These are phyloP conservation scores for Rhabdophis nuchalis DNA, from an alignment of 2,797 vertebrate species.

Conservation along the genomic window DNA sequence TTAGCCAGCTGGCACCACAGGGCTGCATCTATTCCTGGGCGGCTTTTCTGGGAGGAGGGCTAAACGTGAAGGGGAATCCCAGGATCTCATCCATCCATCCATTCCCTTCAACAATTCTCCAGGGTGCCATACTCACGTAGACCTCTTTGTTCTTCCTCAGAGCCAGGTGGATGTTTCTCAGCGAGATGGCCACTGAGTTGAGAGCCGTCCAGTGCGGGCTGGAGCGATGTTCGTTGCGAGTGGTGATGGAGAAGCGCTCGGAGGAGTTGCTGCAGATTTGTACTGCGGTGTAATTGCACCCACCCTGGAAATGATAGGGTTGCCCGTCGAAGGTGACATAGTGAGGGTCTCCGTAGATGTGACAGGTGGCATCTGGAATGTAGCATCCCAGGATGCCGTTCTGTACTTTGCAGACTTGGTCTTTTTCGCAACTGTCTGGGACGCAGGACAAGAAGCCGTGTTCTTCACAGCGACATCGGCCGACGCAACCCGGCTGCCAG, in stretches of 20 bases:
- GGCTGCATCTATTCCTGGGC: too few species aligned
- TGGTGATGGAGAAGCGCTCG: slow-evolving; percentile 64
- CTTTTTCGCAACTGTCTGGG: slow-evolving; percentile 36
- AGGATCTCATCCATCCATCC: too few species aligned
- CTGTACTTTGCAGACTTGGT: slow-evolving; percentile 53
- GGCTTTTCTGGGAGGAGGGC: too few species aligned
- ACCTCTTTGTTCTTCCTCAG: slow-evolving; percentile 48
- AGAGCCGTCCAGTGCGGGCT: slow-evolving; percentile 72
- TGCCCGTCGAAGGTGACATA: slow-evolving; percentile 83
- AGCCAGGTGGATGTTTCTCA: slow-evolving; percentile 59
- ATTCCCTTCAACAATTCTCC: background rate
- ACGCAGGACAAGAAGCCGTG: slow-evolving; percentile 41
- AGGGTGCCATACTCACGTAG: slow-evolving; percentile 61
- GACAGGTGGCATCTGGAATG: slow-evolving; percentile 71
- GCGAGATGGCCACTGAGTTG: slow-evolving; percentile 65
- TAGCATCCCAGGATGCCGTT: slow-evolving; percentile 29
- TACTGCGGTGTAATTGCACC: slow-evolving; percentile 80
- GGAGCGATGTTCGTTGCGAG: slow-evolving; percentile 74
- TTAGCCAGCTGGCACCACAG: too few species aligned
- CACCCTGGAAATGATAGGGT: slow-evolving; percentile 83
- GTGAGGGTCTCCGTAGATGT: slow-evolving; percentile 84
- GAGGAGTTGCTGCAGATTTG: slow-evolving; percentile 70
- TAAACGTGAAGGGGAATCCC: too few species aligned
- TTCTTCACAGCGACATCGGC: slow-evolving; percentile 46
- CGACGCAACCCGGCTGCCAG: slow-evolving; percentile 46